Evolutionary conservation across 2,797 vertebrate species (phyloP), one percentile per base, ranked within the genome.

Genomic region (Ctenopoma multispine): DNA sequence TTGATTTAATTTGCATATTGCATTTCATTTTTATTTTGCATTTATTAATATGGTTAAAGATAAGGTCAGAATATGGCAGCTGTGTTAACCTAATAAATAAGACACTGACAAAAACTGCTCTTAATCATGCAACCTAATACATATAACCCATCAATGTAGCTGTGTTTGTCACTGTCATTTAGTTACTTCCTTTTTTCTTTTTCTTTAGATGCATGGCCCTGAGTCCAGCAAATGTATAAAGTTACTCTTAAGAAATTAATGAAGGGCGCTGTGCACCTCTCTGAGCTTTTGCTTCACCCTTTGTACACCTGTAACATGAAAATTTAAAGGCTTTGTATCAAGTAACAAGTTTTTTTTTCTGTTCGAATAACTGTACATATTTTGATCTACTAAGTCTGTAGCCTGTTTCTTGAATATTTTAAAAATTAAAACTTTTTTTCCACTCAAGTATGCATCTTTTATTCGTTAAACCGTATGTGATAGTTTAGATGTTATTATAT

Each of bases 331-430:
- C 31, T 40, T 40, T 14, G 11, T 14, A 4, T 40, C 38, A 40
- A 40, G 51, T 50, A 54, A 60, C 50, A 66, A 57, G 51, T 14
- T 54, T 36, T 18, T 24, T 34, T 41, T 61, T 66, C 13, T 40
- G 13, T 76, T 27, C 41, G 79, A 86, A 77, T 83, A 85, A 88
- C 87, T 73, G 23, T 83, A 56, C 74, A 55, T 77, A 62, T 69
- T 80, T 79, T 59, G 9, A 64, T 71, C 29, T 48, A 34, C 1
- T 24, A 38, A 75, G 8, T 57, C 18, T 72, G 4, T 1, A 4
- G 5, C 1, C 31, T 60, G 10, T 63, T 67, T 9, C 12, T 76
- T 77, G 6, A 68, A 34, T 56, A 14, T 38, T 10, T 66, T 6
- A 34, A 14, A 55, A 44, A 51, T 66, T 0, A 27, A 50, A 4